phyloP scores from a whole-genome alignment of 2,888 invertebrate genomes.

The Drosophila stalkeri region DNA sequence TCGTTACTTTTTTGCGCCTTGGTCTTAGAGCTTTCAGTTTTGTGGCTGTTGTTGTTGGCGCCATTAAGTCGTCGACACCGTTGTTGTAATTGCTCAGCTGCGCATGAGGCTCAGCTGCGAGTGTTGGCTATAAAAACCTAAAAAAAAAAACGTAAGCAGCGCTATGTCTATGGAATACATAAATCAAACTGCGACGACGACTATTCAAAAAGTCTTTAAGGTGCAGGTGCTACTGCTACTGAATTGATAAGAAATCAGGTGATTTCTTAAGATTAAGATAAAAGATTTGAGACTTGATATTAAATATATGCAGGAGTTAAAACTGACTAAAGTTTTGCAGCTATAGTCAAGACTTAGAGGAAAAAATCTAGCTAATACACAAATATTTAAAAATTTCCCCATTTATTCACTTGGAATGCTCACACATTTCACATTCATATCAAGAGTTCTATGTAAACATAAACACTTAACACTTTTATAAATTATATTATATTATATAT shows the following conservation, averaged over 20 bases:
- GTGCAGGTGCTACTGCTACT: background rate
- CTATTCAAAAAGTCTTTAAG: conserved; percentile 29
- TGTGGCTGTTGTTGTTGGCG: conserved; percentile 30
- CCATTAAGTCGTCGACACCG: conserved; percentile 53
- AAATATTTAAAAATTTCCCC: background rate
- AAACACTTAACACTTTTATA: no score
- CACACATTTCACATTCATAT: background rate
- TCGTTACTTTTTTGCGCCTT: conserved; percentile 27
- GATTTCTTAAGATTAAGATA: no score
- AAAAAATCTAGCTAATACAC: background rate
- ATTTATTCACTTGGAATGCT: background rate
- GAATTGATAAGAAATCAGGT: background rate
- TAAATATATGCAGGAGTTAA: no score
- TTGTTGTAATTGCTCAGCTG: conserved; percentile 67
- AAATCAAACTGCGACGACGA: conserved; percentile 49
- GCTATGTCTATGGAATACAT: conserved; percentile 64
- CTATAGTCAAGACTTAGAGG: background rate
- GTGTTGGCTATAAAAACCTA: conserved; percentile 56
- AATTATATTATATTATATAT: no score
- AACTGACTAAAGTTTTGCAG: background rate
- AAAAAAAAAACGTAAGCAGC: conserved; percentile 46
- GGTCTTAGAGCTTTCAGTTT: conserved; percentile 16
- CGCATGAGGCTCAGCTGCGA: conserved; percentile 62
- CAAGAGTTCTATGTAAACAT: background rate
- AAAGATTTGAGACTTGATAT: background rate